Evolutionary conservation across 1,140 invertebrate species (phyloP), one percentile per base, ranked within the genome.

Genomic region (Drosophila funebris): DNA sequence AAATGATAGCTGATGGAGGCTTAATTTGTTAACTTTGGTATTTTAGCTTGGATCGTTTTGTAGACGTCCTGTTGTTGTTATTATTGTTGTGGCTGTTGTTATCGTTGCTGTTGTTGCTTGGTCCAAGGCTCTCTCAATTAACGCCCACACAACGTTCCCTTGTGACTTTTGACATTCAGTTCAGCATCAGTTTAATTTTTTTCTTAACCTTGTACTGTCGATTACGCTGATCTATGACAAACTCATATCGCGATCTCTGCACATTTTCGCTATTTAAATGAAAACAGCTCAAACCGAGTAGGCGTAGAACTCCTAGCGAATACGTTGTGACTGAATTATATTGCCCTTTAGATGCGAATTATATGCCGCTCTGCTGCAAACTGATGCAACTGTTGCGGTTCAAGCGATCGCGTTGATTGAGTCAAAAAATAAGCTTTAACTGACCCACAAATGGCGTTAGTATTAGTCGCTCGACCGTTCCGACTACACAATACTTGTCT

Each of bases 201-300:
- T 91, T 91, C 90, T 91, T 91, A 61, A 91, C 89, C 83, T 91
- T 91, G 50, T 91, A 91, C 54, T 90, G 90, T 52, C 90, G 90
- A 77, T 91, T 91, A 53, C 87, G 90, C 73, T 90, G 90, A 90
- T 91, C 90, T 91, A 91, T 83, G 78, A 88, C 84, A 77, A 91
- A 90, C 77, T 89, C 91, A 92, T 92, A 92, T 92, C 91, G 85
- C 91, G 91, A 92, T 92, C 91, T 92, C 91, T 92, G 91, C 91
- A 92, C 91, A 92, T 92, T 92, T 90, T 92, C 90, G 84, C 90
- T 90, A 81, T 76, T 78, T 73, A 91, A 87, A 78, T 89, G 80
- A 80, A 78, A 82, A 77, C 73, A 76, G 81, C 84, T 84, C 73
- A 80, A 76, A 88, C 81, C 78, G 66, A 91, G 76, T 76, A 90